A percentile compares a stretch with the other conserved stretches of the same genome.
These are phyloP conservation scores for Rhinichthys klamathensis DNA, from an alignment of 2,113 vertebrate species.

Conservation along the genomic window DNA sequence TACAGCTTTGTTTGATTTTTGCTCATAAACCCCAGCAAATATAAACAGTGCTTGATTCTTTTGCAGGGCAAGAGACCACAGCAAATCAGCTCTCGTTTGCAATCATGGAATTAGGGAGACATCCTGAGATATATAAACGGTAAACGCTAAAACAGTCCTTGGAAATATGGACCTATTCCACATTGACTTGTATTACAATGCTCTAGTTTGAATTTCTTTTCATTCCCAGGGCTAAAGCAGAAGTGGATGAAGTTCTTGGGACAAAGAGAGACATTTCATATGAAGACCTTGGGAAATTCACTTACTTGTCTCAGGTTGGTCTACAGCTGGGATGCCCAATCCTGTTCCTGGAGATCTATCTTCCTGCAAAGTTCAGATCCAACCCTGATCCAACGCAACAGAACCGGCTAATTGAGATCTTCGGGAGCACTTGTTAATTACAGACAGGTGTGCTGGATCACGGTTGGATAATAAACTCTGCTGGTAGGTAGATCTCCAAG, in stretches of 20 bases:
- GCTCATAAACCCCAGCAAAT: not conserved
- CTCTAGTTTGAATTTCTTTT: not conserved
- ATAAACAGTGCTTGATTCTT: not conserved
- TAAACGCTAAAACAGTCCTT: constrained; percentile 71
- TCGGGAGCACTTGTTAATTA: too few species aligned
- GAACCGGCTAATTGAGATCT: too few species aligned
- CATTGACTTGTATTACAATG: not conserved
- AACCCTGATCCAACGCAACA: too few species aligned
- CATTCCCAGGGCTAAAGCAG: constrained; percentile 75
- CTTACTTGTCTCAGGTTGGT: constrained; percentile 87
- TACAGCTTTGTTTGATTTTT: not conserved
- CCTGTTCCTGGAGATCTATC: too few species aligned
- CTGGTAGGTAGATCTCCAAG: too few species aligned
- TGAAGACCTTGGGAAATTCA: constrained; percentile 85
- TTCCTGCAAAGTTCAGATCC: too few species aligned
- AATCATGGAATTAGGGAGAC: constrained; percentile 84
- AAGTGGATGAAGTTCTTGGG: constrained; percentile 89
- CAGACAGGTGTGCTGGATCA: too few species aligned
- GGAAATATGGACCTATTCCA: not conserved
- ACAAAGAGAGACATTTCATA: constrained; percentile 83
- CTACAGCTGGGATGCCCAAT: not conserved
- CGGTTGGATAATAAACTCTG: too few species aligned
- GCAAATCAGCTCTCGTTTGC: constrained; percentile 87
- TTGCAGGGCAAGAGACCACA: constrained; percentile 89
- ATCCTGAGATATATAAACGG: constrained; percentile 87